Evolutionary conservation across 2,888 invertebrate species (phyloP), one percentile per base, ranked within the genome.

Genomic region (Acleris cristana): DNA sequence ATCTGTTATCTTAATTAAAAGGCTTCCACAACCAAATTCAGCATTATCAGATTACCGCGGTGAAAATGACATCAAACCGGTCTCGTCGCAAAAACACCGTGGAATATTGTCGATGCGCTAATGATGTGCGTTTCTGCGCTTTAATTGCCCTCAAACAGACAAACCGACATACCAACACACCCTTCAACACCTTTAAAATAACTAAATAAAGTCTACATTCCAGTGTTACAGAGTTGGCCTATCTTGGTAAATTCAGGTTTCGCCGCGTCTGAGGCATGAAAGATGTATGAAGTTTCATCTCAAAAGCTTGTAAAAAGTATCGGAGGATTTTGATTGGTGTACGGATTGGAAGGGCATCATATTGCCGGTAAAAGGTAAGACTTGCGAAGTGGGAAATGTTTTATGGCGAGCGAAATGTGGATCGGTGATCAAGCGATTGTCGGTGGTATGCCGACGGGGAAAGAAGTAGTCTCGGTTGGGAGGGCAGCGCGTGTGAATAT

Each of bases 51-150:
- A 34, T 60, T 49, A 60, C 30, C 48, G 45, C 52, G 44, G 51
- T 55, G 55, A 40, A 45, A 60, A 61, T 59, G 74, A 72, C 65
- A 56, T 54, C 56, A 62, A 49, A 71, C 72, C 70, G 73, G 76
- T 75, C 69, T 45, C 65, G 63, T 64, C 55, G 76, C 84, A 90
- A 91, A 89, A 92, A 78, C 83, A 89, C 83, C 92, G 92, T 91
- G 91, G 92, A 92, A 90, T 92, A 92, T 92, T 90, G 88, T 87
- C 90, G 85, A 84, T 82, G 83, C 87, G 82, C 90, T 92, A 92
- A 92, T 92, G 92, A 91, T 78, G 86, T 83, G 87, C 85, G 87
- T 88, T 89, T 86, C 88, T 88, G 86, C 86, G 86, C 87, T 91
- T 91, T 92, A 92, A 92, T 92, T 92, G 92, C 89, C 82, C 84